These are phyloP conservation scores for Chrysopilus asiliformis DNA, from an alignment of 2,888 invertebrate species.

Conservation along the genomic window DNA sequence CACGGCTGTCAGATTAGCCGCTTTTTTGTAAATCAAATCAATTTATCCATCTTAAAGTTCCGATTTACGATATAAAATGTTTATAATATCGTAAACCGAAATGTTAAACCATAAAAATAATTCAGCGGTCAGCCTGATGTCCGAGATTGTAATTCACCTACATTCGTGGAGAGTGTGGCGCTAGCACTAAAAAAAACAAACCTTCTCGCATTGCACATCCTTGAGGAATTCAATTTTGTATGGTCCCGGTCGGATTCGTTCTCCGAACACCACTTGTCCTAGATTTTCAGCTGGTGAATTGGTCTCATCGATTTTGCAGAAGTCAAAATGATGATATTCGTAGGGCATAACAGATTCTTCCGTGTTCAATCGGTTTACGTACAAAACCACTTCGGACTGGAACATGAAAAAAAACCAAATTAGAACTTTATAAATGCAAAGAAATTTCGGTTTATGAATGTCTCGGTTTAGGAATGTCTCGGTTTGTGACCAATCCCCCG, in stretches of 20 bases:
- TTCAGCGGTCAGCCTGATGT: no score
- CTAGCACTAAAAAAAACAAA: no score
- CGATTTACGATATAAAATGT: no score
- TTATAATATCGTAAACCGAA: no score
- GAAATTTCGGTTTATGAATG: neutral
- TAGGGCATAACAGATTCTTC: constrained; percentile 96
- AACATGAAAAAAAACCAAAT: constrained; percentile 38
- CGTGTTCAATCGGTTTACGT: constrained; percentile 94
- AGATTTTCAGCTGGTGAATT: constrained; percentile 92
- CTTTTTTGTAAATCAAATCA: no score
- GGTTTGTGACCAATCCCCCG: no score
- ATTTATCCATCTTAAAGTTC: no score
- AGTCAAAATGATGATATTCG: constrained; percentile 96
- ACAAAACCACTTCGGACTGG: constrained; percentile 77
- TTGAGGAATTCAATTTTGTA: constrained; percentile 80
- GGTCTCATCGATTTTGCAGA: constrained; percentile 64
- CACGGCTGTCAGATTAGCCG: no score
- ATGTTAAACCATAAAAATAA: no score
- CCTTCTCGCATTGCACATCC: constrained; percentile 45
- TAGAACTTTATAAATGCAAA: neutral
- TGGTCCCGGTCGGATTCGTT: constrained; percentile 87
- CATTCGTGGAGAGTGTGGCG: no score
- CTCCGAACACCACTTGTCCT: constrained; percentile 99
- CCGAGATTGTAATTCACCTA: no score
- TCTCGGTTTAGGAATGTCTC: no score